These are phyloP conservation scores for Xanthostigma xanthostigma DNA, from an alignment of 2,888 invertebrate genomes.

Conservation along the genomic window DNA sequence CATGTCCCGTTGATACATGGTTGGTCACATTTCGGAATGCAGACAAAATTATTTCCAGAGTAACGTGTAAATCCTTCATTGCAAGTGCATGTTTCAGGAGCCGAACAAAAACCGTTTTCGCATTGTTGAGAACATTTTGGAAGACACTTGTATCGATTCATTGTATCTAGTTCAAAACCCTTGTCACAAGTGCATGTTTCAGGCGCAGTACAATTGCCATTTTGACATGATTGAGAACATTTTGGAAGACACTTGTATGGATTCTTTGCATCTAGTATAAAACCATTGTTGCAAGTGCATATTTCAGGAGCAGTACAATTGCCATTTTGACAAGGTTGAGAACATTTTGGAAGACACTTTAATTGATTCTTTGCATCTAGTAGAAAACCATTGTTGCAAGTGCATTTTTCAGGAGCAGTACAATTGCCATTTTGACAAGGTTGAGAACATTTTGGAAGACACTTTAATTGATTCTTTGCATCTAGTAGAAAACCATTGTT, in stretches of 20 bases:
- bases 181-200: constrained; percentile 41
- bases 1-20: constrained; percentile 11
- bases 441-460: constrained; percentile 1
- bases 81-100: constrained; percentile 14
- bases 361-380: neutral
- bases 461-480: constrained; percentile 7
- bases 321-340: constrained; percentile 34
- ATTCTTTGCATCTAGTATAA: constrained; percentile 9
- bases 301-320: constrained; percentile 37
- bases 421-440: constrained; percentile 8
- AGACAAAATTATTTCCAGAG: constrained; percentile 2
- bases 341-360: constrained; percentile 42
- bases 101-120: constrained; percentile 16
- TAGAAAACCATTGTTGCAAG: constrained; percentile 9
- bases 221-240: constrained; percentile 36
- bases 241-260: constrained; percentile 34
- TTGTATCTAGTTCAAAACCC: constrained; percentile 9
- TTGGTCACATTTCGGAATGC: constrained; percentile 8
- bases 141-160: constrained; percentile 5
- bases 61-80: constrained; percentile 8
- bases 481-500: constrained; percentile 10
- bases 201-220: constrained; percentile 37
- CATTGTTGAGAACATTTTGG: constrained; percentile 24
- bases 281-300: constrained; percentile 35
- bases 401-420: constrained; percentile 12